Evolutionary conservation across 2,888 invertebrate species (phyloP), one percentile per base, ranked within the genome.

Genomic region (Tetanocera ferruginea): DNA sequence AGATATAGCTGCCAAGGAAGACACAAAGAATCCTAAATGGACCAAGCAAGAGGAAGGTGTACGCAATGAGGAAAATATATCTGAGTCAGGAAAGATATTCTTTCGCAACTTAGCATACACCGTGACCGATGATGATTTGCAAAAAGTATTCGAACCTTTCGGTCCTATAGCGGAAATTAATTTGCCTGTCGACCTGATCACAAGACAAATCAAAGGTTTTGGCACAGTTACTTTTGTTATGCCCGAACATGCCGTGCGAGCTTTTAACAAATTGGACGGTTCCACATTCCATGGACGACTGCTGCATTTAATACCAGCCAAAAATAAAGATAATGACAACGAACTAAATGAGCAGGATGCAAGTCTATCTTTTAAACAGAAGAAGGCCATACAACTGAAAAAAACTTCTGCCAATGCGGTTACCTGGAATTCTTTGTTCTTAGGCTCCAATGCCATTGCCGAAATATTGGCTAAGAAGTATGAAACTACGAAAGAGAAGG

Each of bases 371-470:
- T 98, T 93, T 88, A 98, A 98, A 87, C 93, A 95, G 86, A 96
- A 96, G 88, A 97, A 97, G 86, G 92, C 93, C 5, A 91, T 93
- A 75, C 93, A 95, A 87, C 90, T 93, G 81, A 98, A 97, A 89
- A 91, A 92, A 28, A 92, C 92, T 85, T 95, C 94, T 5, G 94
- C 93, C 72, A 94, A 94, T 0, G 93, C 96, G 0, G 95, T 97
- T 88, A 98, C 97, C 88, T 99, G 99, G 99, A 99, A 99, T 90
- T 93, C 97, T 0, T 89, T 99, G 69, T 99, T 99, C 88, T 91
- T 99, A 82, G 98, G 98, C 0, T 92, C 94, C 17, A 96, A 98
- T 90, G 97, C 98, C 1, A 95, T 99, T 0, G 98, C 97, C 0
- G 97, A 98, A 85, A 94, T 96, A 1, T 93, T 99, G 83, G 96